Evolutionary conservation across 2,888 invertebrate species (phyloP).

Genomic region (Cabera pusaria): DNA sequence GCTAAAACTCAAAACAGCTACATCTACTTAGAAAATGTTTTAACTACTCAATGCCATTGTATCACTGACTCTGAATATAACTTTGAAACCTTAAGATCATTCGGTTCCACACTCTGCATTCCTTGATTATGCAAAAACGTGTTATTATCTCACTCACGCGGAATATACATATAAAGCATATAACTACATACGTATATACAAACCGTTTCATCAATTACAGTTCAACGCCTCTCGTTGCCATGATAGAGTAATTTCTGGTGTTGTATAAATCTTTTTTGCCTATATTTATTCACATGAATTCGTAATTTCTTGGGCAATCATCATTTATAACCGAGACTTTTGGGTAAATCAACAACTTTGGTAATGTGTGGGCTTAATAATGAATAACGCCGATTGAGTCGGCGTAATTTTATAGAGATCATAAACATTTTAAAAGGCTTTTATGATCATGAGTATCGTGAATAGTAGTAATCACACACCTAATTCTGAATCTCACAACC

Average conservation of each 20-base stretch:
- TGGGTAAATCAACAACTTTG: slow-evolving; percentile 11
- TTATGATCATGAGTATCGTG: no score
- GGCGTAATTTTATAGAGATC: slow-evolving; percentile 3
- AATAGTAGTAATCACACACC: no score
- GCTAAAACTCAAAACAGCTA: no score
- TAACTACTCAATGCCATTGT: no score
- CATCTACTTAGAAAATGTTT: no score
- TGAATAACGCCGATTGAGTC: not conserved
- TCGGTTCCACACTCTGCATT: slow-evolving; percentile 54
- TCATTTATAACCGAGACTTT: slow-evolving; percentile 16
- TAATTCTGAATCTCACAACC: no score
- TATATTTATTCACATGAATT: slow-evolving; percentile 15
- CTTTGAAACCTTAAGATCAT: slow-evolving; percentile 1
- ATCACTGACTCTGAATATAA: no score
- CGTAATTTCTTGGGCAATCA: slow-evolving; percentile 20
- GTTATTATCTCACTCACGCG: slow-evolving; percentile 25
- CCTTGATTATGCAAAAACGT: slow-evolving; percentile 54
- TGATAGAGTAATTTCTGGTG: slow-evolving; percentile 23
- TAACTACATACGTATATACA: slow-evolving; percentile 16
- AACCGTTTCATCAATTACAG: slow-evolving; percentile 48
- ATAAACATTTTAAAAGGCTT: no score
- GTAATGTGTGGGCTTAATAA: slow-evolving; percentile 11
- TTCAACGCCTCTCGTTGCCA: slow-evolving; percentile 45
- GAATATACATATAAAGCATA: slow-evolving; percentile 27
- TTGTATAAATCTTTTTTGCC: slow-evolving; percentile 6